phyloP scores from a whole-genome alignment of 2,113 vertebrate species.

The Lathamus discolor region DNA sequence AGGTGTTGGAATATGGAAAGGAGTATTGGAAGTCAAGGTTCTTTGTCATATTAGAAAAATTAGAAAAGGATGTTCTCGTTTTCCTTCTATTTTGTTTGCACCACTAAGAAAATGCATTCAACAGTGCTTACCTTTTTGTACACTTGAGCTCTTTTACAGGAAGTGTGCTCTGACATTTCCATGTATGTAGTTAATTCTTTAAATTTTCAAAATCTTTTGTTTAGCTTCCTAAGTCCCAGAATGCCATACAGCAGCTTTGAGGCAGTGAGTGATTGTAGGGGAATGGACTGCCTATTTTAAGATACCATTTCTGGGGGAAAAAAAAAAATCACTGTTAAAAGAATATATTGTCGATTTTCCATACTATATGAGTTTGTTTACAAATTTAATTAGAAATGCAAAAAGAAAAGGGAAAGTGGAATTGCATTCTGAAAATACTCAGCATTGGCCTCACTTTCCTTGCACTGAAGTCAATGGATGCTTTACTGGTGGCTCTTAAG shows the following conservation, averaged over 20 bases:
- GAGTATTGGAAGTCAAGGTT: not conserved
- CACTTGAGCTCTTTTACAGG: not conserved
- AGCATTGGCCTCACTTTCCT: not conserved
- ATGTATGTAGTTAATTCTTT: not conserved
- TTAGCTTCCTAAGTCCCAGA: not conserved
- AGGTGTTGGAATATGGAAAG: not conserved
- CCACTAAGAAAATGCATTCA: not conserved
- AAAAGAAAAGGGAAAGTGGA: not conserved
- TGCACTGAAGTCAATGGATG: not conserved
- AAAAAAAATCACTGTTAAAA: not conserved
- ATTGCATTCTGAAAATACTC: not conserved
- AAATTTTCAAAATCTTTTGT: not conserved
- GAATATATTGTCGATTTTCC: not conserved
- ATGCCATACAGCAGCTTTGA: not conserved
- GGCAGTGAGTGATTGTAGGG: not conserved
- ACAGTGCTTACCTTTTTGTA: not conserved
- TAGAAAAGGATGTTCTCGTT: not conserved
- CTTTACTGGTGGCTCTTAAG: not conserved
- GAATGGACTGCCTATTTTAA: not conserved
- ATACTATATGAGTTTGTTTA: not conserved
- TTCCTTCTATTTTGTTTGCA: not conserved
- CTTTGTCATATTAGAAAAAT: not conserved
- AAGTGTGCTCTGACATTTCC: not conserved
- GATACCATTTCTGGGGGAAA: not conserved
- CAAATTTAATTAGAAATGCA: not conserved